A percentile compares a stretch with the other conserved stretches of the same genome.
These are phyloP conservation scores for Hyposoter didymator DNA, from an alignment of 2,888 invertebrate genomes.

Conservation along the genomic window DNA sequence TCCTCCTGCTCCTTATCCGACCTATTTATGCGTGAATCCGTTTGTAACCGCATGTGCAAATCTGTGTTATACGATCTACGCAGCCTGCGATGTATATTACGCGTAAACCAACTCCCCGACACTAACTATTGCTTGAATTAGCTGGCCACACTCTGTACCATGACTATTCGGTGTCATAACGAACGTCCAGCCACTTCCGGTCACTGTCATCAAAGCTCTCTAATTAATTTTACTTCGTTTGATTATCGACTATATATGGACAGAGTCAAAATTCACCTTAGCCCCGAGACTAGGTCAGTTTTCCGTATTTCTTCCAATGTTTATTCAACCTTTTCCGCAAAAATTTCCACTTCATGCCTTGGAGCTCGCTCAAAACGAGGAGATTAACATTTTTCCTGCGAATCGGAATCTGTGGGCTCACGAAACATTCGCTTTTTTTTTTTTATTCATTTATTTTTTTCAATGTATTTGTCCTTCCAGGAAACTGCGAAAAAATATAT, in stretches of 20 bases:
- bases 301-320: not conserved
- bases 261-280: not conserved
- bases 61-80: slow-evolving; percentile 29
- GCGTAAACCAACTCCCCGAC: slow-evolving; percentile 5
- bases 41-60: slow-evolving; percentile 14
- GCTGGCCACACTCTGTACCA: not conserved
- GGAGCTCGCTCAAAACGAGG: not conserved
- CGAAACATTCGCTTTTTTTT: not conserved
- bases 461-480: not conserved
- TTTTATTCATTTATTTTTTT: not conserved
- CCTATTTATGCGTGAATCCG: slow-evolving; percentile 39
- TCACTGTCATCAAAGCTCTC: slow-evolving; percentile 23
- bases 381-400: not conserved
- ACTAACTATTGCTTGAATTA: slow-evolving; percentile 21
- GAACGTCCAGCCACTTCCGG: not conserved
- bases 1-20: slow-evolving; percentile 16
- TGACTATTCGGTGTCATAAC: not conserved
- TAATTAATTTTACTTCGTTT: not conserved
- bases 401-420: not conserved
- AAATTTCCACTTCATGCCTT: not conserved
- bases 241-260: not conserved
- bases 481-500: too few relatives aligned
- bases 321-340: not conserved
- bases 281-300: not conserved
- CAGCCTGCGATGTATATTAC: slow-evolving; percentile 11